Percentiles rank a stretch among this genome's conserved stretches.
phyloP scores from a whole-genome alignment of 2,888 invertebrate genomes.

The Andrena marginata region DNA sequence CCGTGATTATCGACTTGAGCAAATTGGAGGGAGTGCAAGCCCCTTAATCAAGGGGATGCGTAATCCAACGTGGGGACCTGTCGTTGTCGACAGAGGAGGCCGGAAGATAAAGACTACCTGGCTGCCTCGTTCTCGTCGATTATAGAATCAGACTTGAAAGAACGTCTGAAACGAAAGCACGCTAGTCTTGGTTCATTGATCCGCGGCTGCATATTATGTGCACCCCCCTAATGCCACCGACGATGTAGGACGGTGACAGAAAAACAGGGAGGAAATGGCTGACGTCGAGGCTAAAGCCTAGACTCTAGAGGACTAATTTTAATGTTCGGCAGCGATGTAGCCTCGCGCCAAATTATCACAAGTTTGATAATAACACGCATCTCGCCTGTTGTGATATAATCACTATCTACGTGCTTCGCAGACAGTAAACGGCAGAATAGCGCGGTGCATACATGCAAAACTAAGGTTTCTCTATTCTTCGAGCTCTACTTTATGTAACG shows the following conservation, averaged over 20 bases:
- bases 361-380: no score
- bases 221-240: not conserved
- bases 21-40: conserved; percentile 52
- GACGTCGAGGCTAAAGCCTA: not conserved
- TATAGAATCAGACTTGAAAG: conserved; percentile 38
- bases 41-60: conserved; percentile 58
- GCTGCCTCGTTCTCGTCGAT: conserved; percentile 29
- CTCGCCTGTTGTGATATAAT: no score
- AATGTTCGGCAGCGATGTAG: not conserved
- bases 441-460: not conserved
- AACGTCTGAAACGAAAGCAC: conserved; percentile 32
- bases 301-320: not conserved
- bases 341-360: no score
- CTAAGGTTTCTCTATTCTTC: not conserved
- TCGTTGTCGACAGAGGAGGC: conserved; percentile 10
- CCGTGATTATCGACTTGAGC: conserved; percentile 58
- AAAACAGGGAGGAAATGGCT: not conserved
- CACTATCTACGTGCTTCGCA: no score
- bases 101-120: conserved; percentile 23
- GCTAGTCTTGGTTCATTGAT: conserved; percentile 37
- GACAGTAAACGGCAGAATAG: not conserved
- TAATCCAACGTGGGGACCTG: conserved; percentile 40
- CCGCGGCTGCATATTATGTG: conserved; percentile 13
- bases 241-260: not conserved
- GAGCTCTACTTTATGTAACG: not conserved